Base-by-base conservation (phyloP, 2,888 invertebrate species). In the Adelognathus sp. region DNA sequence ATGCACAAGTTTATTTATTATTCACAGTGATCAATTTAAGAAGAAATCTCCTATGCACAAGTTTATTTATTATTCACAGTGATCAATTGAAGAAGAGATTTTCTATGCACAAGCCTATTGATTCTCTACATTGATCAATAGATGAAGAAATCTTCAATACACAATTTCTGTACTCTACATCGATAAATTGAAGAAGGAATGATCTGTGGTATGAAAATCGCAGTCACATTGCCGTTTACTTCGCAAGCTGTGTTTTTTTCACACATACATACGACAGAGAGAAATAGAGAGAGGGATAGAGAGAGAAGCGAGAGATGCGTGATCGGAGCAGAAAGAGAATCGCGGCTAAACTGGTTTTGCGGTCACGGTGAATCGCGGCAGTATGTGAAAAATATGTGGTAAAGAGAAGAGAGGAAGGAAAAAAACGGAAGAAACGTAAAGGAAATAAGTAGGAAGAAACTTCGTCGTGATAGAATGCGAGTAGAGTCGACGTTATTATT, bases 331-430 rank as follows among this genome's bases (percentile, higher is more conserved):
- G 29, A 52, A 72, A 63, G n/a, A 69, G 61, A 75, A 79, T 79
- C 63, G 75, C 75, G 41, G 46, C 11, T 56, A 79, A 79, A 75
- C 79, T 75, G 79, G 75, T 79, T 79, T 56, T 79, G 39, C 61
- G 75, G 36, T 75, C 71, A 52, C 61, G 56, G 67, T n/a, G 75
- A 72, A 75, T 79, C 70, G 56, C 39, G 2, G 66, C 52, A 54
- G 29, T 27, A 44, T 41, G 44, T 41, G 39, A 39, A 21, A 36
- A 36, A 60, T 33, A 21, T 39, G 33, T 21, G 33, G 5, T 33
- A 7, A 5, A 7, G 29, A 46, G 60, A 64, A 41, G 71, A 41
- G 50, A 64, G 46, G 46, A 61, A 64, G 54, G 60, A 71, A 36
- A 39, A 21, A 36, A 58, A 56, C 7, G 31, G 11, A 33, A 31